These are phyloP conservation scores for Mastigias papua DNA, from an alignment of 30 jellyfish, hydroid and myxozoan genomes.

Conservation along the genomic window DNA sequence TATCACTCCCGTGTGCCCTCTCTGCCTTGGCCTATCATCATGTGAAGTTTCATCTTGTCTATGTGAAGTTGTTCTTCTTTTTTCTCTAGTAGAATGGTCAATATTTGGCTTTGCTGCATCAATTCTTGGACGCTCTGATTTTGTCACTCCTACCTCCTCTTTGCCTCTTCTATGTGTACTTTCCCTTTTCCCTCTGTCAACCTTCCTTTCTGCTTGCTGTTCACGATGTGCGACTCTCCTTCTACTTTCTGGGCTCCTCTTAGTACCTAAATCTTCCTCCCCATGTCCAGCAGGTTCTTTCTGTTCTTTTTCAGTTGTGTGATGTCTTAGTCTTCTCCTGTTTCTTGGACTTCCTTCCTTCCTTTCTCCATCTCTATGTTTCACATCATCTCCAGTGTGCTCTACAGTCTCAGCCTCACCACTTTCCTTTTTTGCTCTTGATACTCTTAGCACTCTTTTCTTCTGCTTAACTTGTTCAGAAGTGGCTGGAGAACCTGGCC, in stretches of 20 bases:
- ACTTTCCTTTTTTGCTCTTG: slow-evolving; percentile 42
- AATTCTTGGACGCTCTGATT: slow-evolving; percentile 11
- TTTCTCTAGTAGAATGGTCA: slow-evolving; percentile 46
- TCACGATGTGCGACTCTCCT: slow-evolving; percentile 30
- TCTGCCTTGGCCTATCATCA: neutral
- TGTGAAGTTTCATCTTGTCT: slow-evolving; percentile 56
- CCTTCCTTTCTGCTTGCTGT: neutral
- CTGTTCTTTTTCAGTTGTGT: neutral
- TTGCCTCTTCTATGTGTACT: neutral
- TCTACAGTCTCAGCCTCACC: slow-evolving; percentile 17
- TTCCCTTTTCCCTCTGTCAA: neutral
- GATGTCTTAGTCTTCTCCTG: slow-evolving; percentile 43
- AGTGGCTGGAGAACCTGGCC: slow-evolving; percentile 34
- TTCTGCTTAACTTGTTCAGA: slow-evolving; percentile 47
- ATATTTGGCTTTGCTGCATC: slow-evolving; percentile 39
- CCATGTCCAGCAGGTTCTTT: slow-evolving; percentile 1
- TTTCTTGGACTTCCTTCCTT: slow-evolving; percentile 42
- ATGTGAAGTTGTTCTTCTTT: slow-evolving; percentile 52
- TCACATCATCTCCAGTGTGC: neutral
- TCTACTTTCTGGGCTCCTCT: slow-evolving; percentile 23
- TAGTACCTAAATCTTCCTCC: neutral
- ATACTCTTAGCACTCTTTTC: slow-evolving; percentile 23
- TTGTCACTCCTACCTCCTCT: neutral
- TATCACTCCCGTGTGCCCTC: neutral
- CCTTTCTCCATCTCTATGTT: slow-evolving; percentile 6